phyloP scores from a whole-genome alignment of 2,113 vertebrate genomes.

The Grallaria varia region DNA sequence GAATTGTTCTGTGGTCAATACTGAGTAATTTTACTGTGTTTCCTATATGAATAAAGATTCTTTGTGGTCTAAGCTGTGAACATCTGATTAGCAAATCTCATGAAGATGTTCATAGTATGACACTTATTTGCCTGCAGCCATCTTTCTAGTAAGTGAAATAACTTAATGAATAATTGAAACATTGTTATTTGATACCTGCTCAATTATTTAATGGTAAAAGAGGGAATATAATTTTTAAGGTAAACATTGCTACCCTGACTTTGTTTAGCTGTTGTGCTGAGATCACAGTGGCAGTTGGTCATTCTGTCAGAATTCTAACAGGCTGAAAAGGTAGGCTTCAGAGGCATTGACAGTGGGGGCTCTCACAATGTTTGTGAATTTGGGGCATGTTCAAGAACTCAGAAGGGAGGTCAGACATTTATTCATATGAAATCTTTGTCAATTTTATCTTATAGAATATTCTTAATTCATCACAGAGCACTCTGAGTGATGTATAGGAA shows the following conservation, averaged over 20 bases:
- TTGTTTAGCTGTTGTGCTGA: slow-evolving; percentile 35
- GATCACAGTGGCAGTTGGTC: not conserved
- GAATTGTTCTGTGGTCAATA: not conserved
- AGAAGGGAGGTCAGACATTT: not conserved
- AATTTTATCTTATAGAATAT: not conserved
- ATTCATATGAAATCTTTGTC: too few species aligned
- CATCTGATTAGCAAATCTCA: slow-evolving; percentile 26
- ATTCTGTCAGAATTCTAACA: not conserved
- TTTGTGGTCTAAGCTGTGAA: not conserved
- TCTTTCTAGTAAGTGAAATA: slow-evolving; percentile 69
- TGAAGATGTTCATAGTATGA: slow-evolving; percentile 20
- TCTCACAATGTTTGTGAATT: not conserved
- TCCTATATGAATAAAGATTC: not conserved
- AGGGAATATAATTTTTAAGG: slow-evolving; percentile 59
- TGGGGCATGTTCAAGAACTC: not conserved
- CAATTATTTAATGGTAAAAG: slow-evolving; percentile 71
- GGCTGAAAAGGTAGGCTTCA: not conserved
- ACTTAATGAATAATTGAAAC: slow-evolving; percentile 72
- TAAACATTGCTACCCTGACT: slow-evolving; percentile 60
- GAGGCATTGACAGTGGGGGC: accelerated
- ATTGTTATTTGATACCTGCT: slow-evolving; percentile 68
- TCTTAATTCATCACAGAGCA: not conserved
- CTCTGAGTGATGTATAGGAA: not conserved
- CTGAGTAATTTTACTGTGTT: not conserved
- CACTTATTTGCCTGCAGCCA: slow-evolving; percentile 67